Percentiles rank a stretch among this genome's conserved stretches.
Conservation (phyloP, 2,113 vertebrate species). For the Mastomys coucha region DNA sequence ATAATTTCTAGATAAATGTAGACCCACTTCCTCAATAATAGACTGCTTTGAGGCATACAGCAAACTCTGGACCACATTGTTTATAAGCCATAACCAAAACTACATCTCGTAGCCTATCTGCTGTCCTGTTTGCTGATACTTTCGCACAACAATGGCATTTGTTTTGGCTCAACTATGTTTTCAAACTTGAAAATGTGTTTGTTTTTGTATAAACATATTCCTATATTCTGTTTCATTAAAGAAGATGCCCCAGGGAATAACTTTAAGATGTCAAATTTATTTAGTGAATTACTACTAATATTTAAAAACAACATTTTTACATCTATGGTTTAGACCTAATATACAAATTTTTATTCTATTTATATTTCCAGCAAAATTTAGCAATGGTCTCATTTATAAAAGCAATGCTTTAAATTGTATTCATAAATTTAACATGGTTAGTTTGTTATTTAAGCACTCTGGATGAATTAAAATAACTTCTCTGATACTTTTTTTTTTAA, state of each 20-base stretch:
- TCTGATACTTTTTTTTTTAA: constrained; percentile 50
- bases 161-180: neutral
- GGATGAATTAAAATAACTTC: constrained; percentile 46
- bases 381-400: constrained; percentile 31
- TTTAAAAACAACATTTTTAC: constrained; percentile 28
- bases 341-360: constrained; percentile 37
- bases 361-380: constrained; percentile 42
- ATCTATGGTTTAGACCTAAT: neutral
- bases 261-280: neutral
- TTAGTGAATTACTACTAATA: neutral
- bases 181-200: neutral
- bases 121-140: neutral
- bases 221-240: neutral
- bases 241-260: neutral
- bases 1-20: neutral
- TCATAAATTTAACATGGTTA: constrained; percentile 61
- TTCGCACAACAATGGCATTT: neutral
- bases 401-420: constrained; percentile 43
- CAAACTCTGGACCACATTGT: neutral
- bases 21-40: neutral
- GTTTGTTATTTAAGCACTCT: constrained; percentile 55
- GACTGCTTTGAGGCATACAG: neutral
- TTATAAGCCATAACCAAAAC: neutral
- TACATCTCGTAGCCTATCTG: neutral
- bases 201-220: neutral